Evolutionary conservation across 2,113 vertebrate genomes (phyloP), one percentile per base, ranked within the genome.

Genomic region (Entosphenus tridentatus): DNA sequence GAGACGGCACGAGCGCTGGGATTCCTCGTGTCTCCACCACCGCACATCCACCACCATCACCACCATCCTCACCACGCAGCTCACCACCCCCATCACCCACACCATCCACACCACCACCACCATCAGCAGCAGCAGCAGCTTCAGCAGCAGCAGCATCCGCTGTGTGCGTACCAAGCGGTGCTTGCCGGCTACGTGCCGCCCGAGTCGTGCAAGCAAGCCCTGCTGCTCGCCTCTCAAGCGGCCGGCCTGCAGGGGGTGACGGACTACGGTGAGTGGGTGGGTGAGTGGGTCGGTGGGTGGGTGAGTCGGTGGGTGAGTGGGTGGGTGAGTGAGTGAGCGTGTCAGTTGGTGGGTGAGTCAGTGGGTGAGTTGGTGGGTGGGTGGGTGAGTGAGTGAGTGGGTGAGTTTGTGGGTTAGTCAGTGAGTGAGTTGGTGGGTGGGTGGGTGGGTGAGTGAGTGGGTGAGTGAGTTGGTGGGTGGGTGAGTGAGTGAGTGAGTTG

Each of bases 141-240:
- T 65, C 62, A 65, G 9, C 62, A 65, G 9, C 62, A n/a, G 62
- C 62, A n/a, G 62, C 8, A 21, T n/a, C 62, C 10, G 8, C 10
- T 65, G 62, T 65, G 62, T 10, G 62, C 62, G 10, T 65, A 65
- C 78, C 83, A 83, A 2, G 82, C 82, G 71, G 74, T 83, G 12
- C 74, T 85, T 69, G 81, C 82, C 72, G 80, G 73, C 75, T 83
- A 80, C 72, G 75, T 82, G 68, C 84, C 80, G 68, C 79, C 82
- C 1, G 80, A 83, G 54, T 80, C 82, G 8, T 82, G 80, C 75
- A 84, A 84, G 73, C 80, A 83, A 57, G 77, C 82, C 58, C 56
- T 84, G 68, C 73, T 84, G 1, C 72, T 83, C 75, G 78, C 81
- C 62, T 74, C 81, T 2, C 82, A 78, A 72, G 72, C 79, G 0